Evolutionary conservation across 64 coral and sea anemone genomes (phyloP), one percentile per base, ranked within the genome.

Genomic region (Montipora capricornis): DNA sequence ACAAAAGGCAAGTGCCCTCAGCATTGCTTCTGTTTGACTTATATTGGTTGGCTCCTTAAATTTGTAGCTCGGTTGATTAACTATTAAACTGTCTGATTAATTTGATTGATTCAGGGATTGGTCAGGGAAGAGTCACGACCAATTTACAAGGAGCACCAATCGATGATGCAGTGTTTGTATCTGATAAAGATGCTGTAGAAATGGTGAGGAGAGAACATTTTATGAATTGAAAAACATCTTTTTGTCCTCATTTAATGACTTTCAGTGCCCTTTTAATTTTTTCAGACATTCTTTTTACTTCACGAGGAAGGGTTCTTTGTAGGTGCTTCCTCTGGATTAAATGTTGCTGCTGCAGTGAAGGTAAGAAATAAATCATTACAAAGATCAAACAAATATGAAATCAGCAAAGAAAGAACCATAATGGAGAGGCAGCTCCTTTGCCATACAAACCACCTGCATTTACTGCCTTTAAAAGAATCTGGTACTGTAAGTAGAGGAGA

Each of bases 281-380:
- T 24, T 11, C 37, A 98, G 96, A 95, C 94, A 3, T 98, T 95
- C 76, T 87, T 51, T 53, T 93, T 98, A 67, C 91, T 98, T 51
- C 96, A 98, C 9, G 96, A 98, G 86, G 96, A 98, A 51, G 96
- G 96, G 3, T 98, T 95, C 61, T 98, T 98, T 73, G 90, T 98
- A 26, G 96, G 96, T 52, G 96, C 96, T 7, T 98, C 96, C 0
- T 95, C 93, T 14, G 96, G 96, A 53, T 89, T 98, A 44, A 98
- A 98, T 67, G 90, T 98, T 64, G 90, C 93, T 46, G 96, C 96
- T 6, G 96, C 96, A 19, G 96, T 98, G 3, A 79, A 95, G 93
- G 96, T 92, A 83, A 20, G 13, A 44, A 67, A 45, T 12, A n/a
- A 44, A 57, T 17, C 13, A 17, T 17, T 69, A 53, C 4, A 15